These are phyloP conservation scores for Terrapene triunguis DNA, from an alignment of 2,113 vertebrate species.

Conservation along the genomic window DNA sequence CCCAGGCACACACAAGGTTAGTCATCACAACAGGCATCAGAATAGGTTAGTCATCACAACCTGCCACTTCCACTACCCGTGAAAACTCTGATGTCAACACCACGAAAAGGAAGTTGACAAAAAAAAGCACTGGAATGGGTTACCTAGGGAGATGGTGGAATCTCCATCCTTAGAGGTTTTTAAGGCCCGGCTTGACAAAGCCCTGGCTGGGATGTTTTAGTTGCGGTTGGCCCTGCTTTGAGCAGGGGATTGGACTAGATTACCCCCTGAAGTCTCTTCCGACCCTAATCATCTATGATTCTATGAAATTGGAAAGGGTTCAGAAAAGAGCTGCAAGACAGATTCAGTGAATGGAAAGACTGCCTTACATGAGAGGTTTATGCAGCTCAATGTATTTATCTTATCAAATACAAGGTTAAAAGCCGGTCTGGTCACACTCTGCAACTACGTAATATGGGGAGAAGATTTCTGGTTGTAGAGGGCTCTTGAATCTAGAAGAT, in stretches of 20 bases:
- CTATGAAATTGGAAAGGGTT: constrained; percentile 3
- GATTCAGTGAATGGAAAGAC: background rate
- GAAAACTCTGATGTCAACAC: constrained; percentile 9
- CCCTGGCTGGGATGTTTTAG: too few relatives aligned
- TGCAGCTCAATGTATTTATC: background rate
- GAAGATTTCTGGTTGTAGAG: background rate
- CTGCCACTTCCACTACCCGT: background rate
- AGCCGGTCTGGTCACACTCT: too few relatives aligned
- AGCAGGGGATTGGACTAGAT: too few relatives aligned
- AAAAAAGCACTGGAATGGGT: too few relatives aligned
- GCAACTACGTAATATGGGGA: background rate
- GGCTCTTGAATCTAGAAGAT: background rate
- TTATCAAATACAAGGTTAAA: too few relatives aligned
- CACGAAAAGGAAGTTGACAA: background rate
- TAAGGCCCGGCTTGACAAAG: too few relatives aligned
- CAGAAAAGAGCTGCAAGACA: background rate
- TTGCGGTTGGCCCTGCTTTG: too few relatives aligned
- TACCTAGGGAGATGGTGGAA: too few relatives aligned
- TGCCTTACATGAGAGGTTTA: background rate
- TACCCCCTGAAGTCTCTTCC: too few relatives aligned
- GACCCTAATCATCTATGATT: too few relatives aligned
- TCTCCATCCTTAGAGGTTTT: too few relatives aligned
- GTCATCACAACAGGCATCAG: background rate
- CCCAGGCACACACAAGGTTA: background rate
- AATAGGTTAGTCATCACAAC: constrained; percentile 1